Evolutionary conservation across 2,888 invertebrate genomes (phyloP), one percentile per base, ranked within the genome.

Genomic region (Drepanosiphum platanoidis): DNA sequence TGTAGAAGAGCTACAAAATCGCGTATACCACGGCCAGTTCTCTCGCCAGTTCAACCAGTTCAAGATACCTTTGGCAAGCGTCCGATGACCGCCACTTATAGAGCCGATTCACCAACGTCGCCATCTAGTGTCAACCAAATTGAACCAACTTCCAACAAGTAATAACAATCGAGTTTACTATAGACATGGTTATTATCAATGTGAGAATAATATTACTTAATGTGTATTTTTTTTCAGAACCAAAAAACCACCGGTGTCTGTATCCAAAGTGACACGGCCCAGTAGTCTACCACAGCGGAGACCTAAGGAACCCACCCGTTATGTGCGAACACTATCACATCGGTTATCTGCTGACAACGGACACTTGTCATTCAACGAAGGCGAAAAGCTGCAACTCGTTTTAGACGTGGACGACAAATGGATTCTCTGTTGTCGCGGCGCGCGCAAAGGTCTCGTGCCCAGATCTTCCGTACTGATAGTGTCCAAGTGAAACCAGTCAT

Each of bases 331-430:
- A 4, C 89, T 95, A 66, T 93, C 93, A 90, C 94, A 94, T 88
- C 92, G 94, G 88, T 90, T 94, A 86, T 94, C 94, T n/a, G 93
- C 94, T 0, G 94, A 94, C 89, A 94, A 93, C 77, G 95, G 94
- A 18, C 95, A 95, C 88, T 91, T 95, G 64, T 93, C 94, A 22
- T 95, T 94, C 90, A 94, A 93, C 89, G 94, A 94, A 89, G 94
- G 94, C 30, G 95, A 95, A 89, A 92, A 92, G 70, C 91, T 95
- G 74, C 93, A 93, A 87, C 92, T 95, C 58, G 93, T 95, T 77
- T 90, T 95, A 42, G 94, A 95, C 88, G 94, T 95, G 72, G 95
- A 95, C 89, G 93, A 92, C 88, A 94, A 94, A 88, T 93, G 94
- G 92, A 90, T 95, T 87, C 90, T 95, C 86, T 95, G 95, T 89